Evolutionary conservation across 2,888 invertebrate genomes (phyloP), one percentile per base, ranked within the genome.

Genomic region (Priocnemis perturbator): DNA sequence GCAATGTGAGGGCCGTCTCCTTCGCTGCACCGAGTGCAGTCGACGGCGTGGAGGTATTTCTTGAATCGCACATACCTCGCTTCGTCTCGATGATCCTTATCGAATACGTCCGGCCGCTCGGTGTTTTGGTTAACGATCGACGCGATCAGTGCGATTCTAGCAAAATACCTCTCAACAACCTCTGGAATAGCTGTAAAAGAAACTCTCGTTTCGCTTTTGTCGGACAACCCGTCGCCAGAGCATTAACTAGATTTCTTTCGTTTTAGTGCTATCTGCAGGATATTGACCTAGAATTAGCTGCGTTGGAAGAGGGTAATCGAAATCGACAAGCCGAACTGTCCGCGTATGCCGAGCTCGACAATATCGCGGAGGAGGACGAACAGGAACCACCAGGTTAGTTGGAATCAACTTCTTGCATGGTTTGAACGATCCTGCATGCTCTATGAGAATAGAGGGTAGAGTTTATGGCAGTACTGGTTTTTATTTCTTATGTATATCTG

Each of bases 331-430:
- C 87, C 17, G 89, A 89, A 73, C 64, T 89, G 59, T 85, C 88
- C 20, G 88, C 87, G 30, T 89, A 88, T 62, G 89, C 88, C 58
- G 89, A 89, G 73, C 76, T 89, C 45, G 89, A 89, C 74, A 88
- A 87, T 78, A 87, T 89, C 50, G 89, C 88, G 19, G 89, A 89
- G 37, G 89, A 89, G 69, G 89, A 89, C 65, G 89, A 89, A 64
- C 88, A 88, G 61, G 89, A 89, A 68, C 89, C 89, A 66, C 88
- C 88, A 87, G 89, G 89, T 89, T 86, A 73, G 86, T 82, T 69
- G 9, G 47, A 48, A 61, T 71, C 48, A 21, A 21, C n/a, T 20
- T 44, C 20, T 15, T n/a, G 15, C 17, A 56, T 9, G 7, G 4
- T 63, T 9, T 20, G 20, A 17, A 47, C 57, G 17, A 47, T 20